A percentile compares a stretch with the other conserved stretches of the same genome.
Evolutionary conservation across 2,797 vertebrate genomes (phyloP).

Genomic region (Mallotus villosus): DNA sequence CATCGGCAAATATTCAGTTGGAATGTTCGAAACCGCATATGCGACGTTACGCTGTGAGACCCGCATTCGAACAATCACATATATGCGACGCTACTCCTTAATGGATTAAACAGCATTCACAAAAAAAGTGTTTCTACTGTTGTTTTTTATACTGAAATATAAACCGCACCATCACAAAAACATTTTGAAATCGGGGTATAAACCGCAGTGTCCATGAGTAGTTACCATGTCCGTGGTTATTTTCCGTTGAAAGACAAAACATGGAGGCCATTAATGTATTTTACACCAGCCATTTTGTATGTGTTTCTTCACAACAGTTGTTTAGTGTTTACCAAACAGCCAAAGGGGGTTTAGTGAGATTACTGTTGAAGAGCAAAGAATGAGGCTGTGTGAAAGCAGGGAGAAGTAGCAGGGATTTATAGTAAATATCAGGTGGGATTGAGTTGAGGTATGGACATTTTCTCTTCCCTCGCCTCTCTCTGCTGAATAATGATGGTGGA

Average conservation of each 20-base stretch:
- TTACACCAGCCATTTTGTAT: conserved; percentile 28
- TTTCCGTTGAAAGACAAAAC: neutral
- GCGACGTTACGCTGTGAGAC: no score
- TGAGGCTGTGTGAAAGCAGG: conserved; percentile 42
- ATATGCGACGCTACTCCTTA: no score
- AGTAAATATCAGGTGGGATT: conserved; percentile 63
- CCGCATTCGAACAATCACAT: no score
- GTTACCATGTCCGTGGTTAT: no score
- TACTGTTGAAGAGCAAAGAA: conserved; percentile 36
- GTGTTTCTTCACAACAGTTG: conserved; percentile 37
- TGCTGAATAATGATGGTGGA: conserved; percentile 66
- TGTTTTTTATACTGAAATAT: no score
- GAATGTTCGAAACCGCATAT: no score
- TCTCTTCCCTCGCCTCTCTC: conserved; percentile 46
- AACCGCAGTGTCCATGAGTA: no score
- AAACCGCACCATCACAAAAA: no score
- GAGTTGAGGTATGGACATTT: conserved; percentile 50
- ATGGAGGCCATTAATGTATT: neutral
- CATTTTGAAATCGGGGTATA: no score
- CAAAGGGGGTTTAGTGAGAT: conserved; percentile 57
- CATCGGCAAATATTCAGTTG: no score
- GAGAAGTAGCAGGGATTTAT: conserved; percentile 57
- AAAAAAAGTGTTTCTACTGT: no score
- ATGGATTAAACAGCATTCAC: no score
- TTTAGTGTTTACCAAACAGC: conserved; percentile 41